Conservation (phyloP, 2,113 vertebrate genomes). For the Ictalurus furcatus region DNA sequence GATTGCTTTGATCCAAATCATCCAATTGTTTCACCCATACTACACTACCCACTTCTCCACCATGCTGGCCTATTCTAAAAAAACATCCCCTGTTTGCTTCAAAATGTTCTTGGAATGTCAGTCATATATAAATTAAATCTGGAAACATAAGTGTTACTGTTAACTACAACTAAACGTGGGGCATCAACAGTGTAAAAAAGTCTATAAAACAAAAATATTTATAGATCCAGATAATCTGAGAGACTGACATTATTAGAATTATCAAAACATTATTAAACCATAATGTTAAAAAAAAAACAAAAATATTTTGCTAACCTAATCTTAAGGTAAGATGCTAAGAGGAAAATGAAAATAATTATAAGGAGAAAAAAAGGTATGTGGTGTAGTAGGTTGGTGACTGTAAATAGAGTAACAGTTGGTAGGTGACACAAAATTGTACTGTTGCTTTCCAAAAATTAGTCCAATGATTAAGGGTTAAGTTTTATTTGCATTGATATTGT, state of each 20-base stretch:
- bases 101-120: not conserved
- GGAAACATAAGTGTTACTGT: not conserved
- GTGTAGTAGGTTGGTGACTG: not conserved
- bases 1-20: not conserved
- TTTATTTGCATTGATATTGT: not conserved
- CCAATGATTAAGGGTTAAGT: not conserved
- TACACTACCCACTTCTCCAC: not conserved
- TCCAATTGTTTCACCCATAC: not conserved
- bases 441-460: not conserved
- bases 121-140: not conserved
- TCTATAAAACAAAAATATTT: not conserved
- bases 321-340: not conserved
- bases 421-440: not conserved
- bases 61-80: not conserved
- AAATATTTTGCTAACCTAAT: not conserved
- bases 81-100: not conserved
- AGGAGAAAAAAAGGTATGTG: not conserved
- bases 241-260: not conserved
- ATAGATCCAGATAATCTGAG: not conserved
- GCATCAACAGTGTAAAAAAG: not conserved
- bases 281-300: not conserved
- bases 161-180: not conserved
- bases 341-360: not conserved
- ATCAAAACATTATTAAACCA: not conserved
- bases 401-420: not conserved